Evolutionary conservation across 23 tunicate species (phyloP), one percentile per base, ranked within the genome.

Genomic region (Trididemnum miniatum): DNA sequence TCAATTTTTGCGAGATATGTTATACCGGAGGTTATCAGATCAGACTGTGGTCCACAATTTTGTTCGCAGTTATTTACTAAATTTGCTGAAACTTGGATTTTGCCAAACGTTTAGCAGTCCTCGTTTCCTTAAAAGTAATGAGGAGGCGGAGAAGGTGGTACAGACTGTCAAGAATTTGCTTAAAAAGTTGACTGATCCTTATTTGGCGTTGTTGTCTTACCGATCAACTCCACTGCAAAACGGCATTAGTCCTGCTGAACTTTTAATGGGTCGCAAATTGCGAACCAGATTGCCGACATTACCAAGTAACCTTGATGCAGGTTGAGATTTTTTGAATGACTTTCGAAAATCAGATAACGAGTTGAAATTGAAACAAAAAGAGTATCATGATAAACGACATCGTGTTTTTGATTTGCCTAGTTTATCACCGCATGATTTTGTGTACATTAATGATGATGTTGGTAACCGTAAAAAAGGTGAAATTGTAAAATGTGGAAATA

Each of bases 211-310:
- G 33, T 60, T 80, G 34, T 1, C 49, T 24, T 80, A 80, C 62
- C 60, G 35, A 59, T 30, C 44, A 26, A 65, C 84, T 35, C 62
- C 76, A 36, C 50, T 80, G 76, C 54, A 80, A 30, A 50, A 39
- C 25, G 84, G 84, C 31, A 65, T 24, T n/a, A 35, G 28, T 62
- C 62, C 84, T 26, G 59, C 76, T 35, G 76, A 80, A 36, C 38
- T 65, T 28, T 65, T 80, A 18, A 80, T 80, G 76, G 84, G 84
- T 50, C 64, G 84, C 35, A 62, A 65, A 31, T 52, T 83, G 4
- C 54, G 81, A 35, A 34, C 65, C 35, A 83, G 12, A 33, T 22
- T 83, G 5, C 60, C 81, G 0, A 33, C 35, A 29, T 27, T n/a
- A 1, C 36, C 59, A 3, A 26, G 24, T 29, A 37, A 39, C 0